Evolutionary conservation across 2,888 invertebrate species (phyloP), one percentile per base, ranked within the genome.

Genomic region (Gandaritis pyraliata): DNA sequence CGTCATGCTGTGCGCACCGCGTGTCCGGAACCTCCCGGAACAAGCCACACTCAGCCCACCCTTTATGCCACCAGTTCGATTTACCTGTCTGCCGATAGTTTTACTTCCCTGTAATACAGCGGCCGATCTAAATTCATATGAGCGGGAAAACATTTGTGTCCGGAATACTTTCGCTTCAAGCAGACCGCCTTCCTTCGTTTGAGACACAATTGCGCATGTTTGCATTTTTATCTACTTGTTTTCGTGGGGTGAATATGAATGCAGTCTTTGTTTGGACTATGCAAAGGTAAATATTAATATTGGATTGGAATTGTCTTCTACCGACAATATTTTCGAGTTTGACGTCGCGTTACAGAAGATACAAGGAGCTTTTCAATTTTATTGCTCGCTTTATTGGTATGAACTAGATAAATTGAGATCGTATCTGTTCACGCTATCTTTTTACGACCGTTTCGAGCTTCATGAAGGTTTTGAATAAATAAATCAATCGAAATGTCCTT

Each of bases 161-260:
- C 81, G 81, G 83, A 86, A 87, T 82, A 80, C 82, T 81, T 82
- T 81, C 76, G 74, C 75, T 43, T 56, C 74, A 71, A 73, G 79
- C 77, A 77, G 43, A 76, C 79, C 77, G 62, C 50, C 62, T 58
- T 63, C 58, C 48, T 86, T 86, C 87, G 86, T 86, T 83, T 83
- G 87, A 86, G 88, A 87, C 87, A 86, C 86, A 88, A 90, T 90
- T 88, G 89, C 82, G 80, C 83, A 78, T 88, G 88, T 91, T 90
- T 89, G 90, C 90, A 90, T 89, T 90, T 90, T 89, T 90, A 90
- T 89, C 82, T 86, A 86, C 85, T 88, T 88, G 86, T 88, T 89
- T 90, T 90, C 87, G 88, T 87, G 88, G 84, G 83, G 81, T 82
- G 88, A 89, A 90, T 90, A 87, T 85, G 85, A 87, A 90, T 90